These are phyloP conservation scores for Chanos chanos DNA, from an alignment of 2,797 vertebrate genomes.

Conservation along the genomic window DNA sequence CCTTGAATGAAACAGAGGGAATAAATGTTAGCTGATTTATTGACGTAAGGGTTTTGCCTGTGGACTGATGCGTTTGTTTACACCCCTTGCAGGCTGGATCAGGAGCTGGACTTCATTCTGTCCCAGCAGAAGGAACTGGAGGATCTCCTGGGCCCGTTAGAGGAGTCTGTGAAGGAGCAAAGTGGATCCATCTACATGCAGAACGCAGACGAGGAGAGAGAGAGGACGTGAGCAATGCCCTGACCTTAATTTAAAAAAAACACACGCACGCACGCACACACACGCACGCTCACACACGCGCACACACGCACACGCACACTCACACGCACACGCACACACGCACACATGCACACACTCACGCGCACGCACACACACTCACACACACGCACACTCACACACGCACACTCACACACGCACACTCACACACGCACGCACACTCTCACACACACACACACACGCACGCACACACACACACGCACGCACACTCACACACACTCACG, in stretches of 20 bases:
- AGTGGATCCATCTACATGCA: constrained; percentile 95
- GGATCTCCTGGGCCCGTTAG: constrained; percentile 85
- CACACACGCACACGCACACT: not conserved
- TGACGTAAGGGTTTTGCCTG: not conserved
- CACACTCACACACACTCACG: too few species aligned
- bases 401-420: too few species aligned
- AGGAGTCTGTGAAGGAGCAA: constrained; percentile 94
- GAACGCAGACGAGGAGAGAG: constrained; percentile 93
- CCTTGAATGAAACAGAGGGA: too few species aligned
- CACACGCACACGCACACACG: too few species aligned
- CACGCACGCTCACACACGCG: not conserved
- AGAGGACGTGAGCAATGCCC: constrained; percentile 75
- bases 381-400: too few species aligned
- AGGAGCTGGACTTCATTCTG: constrained; percentile 95
- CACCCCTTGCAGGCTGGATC: constrained; percentile 75
- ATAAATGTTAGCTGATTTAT: too few species aligned
- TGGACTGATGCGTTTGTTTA: not conserved
- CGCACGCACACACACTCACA: too few species aligned
- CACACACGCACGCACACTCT: too few species aligned
- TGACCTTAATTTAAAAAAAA: not conserved
- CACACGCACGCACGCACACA: not conserved
- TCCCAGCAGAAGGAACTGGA: constrained; percentile 98
- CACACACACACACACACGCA: too few species aligned
- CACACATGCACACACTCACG: too few species aligned
- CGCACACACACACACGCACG: too few species aligned